phyloP scores from a whole-genome alignment of 2,797 vertebrate genomes.

The Eospalax fontanierii region DNA sequence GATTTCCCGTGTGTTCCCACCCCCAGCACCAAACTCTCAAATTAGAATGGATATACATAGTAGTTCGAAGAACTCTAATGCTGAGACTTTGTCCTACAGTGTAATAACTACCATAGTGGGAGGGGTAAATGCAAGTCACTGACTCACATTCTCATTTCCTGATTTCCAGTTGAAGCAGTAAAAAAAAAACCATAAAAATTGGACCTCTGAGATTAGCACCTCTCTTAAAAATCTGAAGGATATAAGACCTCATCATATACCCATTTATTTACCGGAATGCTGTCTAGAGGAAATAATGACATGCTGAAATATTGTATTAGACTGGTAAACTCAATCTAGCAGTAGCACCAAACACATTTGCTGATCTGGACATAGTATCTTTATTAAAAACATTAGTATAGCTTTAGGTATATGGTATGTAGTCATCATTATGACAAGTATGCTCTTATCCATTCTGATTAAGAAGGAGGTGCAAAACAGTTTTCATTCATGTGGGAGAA shows the following conservation, averaged over 20 bases:
- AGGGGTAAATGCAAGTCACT: neutral
- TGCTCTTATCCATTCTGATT: neutral
- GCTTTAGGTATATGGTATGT: constrained; percentile 27
- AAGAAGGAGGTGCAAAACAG: constrained; percentile 11
- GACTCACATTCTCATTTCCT: neutral
- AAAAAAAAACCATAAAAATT: constrained; percentile 56
- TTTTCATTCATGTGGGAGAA: neutral
- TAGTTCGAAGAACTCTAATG: no score
- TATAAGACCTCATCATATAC: neutral
- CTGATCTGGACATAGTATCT: neutral
- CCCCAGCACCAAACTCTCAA: neutral
- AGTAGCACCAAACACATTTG: neutral
- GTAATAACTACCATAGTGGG: neutral
- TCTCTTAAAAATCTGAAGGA: constrained; percentile 38
- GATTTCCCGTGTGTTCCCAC: neutral
- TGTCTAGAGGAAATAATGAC: neutral
- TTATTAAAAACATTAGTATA: neutral
- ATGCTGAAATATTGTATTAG: neutral
- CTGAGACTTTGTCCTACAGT: no score
- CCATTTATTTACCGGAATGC: constrained; percentile 16
- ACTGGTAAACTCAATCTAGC: neutral
- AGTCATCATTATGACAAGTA: neutral
- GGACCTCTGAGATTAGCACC: neutral
- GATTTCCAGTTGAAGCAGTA: neutral
- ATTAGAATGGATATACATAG: neutral